Conservation (phyloP, 2,797 vertebrate genomes). For the Trichosurus vulpecula region DNA sequence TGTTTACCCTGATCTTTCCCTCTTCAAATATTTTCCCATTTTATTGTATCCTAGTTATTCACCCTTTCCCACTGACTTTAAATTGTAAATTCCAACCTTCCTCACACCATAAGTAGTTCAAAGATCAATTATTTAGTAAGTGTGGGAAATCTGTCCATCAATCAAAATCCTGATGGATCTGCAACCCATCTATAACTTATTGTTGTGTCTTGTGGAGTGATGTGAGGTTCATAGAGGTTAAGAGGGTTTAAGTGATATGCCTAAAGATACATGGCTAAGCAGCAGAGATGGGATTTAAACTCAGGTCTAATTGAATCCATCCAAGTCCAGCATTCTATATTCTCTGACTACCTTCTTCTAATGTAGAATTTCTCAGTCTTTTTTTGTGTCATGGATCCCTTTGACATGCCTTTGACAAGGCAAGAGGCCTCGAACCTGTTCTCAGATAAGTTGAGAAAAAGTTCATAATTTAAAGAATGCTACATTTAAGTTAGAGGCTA, state of each 20-base stretch:
- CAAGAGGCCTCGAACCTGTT: neutral
- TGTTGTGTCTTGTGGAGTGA: neutral
- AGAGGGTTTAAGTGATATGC: neutral
- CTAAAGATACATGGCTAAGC: neutral
- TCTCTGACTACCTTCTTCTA: neutral
- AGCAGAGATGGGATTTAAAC: neutral
- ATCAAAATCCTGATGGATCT: neutral
- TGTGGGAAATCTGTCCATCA: neutral
- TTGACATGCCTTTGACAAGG: neutral
- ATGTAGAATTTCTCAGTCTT: neutral
- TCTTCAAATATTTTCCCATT: neutral
- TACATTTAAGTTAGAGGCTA: neutral
- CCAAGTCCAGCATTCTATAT: neutral
- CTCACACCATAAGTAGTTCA: neutral
- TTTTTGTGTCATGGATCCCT: neutral
- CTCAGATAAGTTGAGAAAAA: neutral
- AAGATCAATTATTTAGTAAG: neutral
- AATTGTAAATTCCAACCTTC: neutral
- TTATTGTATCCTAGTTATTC: neutral
- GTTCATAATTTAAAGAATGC: neutral
- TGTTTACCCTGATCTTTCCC: neutral
- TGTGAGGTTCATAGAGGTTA: neutral
- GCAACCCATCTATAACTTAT: neutral
- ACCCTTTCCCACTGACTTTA: neutral
- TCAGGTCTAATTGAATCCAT: neutral